phyloP scores from a whole-genome alignment of 2,797 vertebrate species.

The Myotis pilosus region DNA sequence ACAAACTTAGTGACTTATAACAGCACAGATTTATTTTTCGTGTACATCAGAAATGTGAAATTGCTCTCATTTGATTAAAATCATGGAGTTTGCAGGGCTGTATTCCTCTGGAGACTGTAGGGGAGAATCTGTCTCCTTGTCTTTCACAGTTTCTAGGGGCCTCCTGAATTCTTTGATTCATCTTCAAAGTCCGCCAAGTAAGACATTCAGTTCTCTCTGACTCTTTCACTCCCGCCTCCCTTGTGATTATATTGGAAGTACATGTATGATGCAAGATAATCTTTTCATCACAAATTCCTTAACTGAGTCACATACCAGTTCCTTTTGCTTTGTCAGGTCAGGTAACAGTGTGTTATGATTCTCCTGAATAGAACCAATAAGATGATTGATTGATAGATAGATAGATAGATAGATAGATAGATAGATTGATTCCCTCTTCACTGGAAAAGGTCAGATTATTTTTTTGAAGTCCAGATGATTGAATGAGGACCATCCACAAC shows the following conservation, averaged over 20 bases:
- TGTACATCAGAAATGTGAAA: neutral
- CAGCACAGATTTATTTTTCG: neutral
- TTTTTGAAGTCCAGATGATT: neutral
- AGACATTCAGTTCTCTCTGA: neutral
- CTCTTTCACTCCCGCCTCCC: neutral
- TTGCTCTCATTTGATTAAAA: neutral
- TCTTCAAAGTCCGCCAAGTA: neutral
- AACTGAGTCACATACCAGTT: neutral
- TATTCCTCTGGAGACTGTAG: neutral
- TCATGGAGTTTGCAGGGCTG: neutral
- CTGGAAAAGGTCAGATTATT: neutral
- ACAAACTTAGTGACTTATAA: neutral
- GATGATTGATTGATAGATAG: no score
- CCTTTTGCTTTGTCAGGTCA: neutral
- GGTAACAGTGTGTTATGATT: neutral
- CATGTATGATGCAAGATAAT: neutral
- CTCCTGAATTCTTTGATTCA: neutral
- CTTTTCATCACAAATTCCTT: neutral
- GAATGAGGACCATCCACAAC: neutral
- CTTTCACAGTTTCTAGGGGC: no score
- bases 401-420: no score
- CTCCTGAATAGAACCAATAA: neutral
- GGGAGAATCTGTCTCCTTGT: neutral
- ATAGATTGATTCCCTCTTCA: neutral
- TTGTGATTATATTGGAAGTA: neutral